Conservation (phyloP, 1,140 invertebrate species). For the Euwallacea fornicatus region DNA sequence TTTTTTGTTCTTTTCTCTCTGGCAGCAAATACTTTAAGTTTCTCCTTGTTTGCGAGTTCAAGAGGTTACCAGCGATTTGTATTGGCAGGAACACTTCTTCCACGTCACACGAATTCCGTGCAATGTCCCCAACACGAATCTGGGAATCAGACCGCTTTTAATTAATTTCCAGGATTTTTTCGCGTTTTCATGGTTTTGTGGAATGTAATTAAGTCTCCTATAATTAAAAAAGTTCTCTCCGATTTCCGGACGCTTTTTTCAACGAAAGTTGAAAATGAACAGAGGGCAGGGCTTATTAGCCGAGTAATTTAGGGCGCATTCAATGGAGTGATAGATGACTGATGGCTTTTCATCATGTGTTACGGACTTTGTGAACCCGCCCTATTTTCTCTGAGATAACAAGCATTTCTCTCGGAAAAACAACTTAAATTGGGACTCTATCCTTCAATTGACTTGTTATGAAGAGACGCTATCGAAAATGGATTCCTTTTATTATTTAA, state of each 20-base stretch:
- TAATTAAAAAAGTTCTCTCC: constrained; percentile 39
- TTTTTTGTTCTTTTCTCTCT: constrained; percentile 2
- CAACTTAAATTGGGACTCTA: constrained; percentile 10
- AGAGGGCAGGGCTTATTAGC: constrained; percentile 19
- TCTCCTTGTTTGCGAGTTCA: too few species aligned
- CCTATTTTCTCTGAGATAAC: too few species aligned
- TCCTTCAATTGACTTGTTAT: constrained; percentile 17
- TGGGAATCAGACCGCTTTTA: constrained; percentile 30
- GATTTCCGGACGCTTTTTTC: constrained; percentile 32
- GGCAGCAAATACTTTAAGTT: too few species aligned
- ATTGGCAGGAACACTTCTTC: constrained; percentile 18
- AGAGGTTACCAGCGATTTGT: too few species aligned
- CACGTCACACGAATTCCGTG: constrained; percentile 19
- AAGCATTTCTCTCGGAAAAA: neutral
- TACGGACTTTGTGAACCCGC: too few species aligned
- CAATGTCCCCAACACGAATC: neutral
- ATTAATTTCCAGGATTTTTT: constrained; percentile 39
- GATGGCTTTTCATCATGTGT: too few species aligned
- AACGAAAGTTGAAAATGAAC: constrained; percentile 11
- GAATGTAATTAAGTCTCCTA: constrained; percentile 38
- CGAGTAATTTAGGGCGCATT: too few species aligned
- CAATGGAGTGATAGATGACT: too few species aligned
- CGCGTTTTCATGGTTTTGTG: constrained; percentile 29
- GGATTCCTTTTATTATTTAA: constrained; percentile 25
- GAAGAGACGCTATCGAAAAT: constrained; percentile 19